Evolutionary conservation across 2,888 invertebrate species (phyloP).

Genomic region (Nipponacmea schrenckii): DNA sequence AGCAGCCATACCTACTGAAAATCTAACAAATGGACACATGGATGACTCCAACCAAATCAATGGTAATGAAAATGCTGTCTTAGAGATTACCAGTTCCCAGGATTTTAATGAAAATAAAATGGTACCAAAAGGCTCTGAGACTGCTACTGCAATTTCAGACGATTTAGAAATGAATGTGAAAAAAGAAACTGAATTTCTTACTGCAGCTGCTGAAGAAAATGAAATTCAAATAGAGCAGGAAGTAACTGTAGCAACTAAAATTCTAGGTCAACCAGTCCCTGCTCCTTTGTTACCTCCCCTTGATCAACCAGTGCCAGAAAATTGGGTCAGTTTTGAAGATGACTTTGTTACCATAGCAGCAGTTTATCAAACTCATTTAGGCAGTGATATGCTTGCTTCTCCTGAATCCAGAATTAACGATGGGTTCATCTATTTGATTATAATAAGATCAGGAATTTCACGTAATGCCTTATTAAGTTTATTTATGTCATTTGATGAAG

Average conservation of each 20-base stretch:
- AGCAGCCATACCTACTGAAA: neutral
- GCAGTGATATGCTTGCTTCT: constrained; percentile 85
- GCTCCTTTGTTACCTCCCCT: constrained; percentile 77
- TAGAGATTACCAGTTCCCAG: neutral
- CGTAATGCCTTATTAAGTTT: constrained; percentile 82
- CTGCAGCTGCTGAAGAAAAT: constrained; percentile 30
- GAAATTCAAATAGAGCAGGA: constrained; percentile 35
- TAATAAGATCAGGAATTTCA: constrained; percentile 81
- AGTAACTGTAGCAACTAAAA: constrained; percentile 28
- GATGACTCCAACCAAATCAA: neutral
- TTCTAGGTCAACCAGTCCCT: constrained; percentile 36
- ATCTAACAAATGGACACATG: neutral
- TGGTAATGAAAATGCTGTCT: neutral
- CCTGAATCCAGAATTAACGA: constrained; percentile 89
- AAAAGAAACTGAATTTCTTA: constrained; percentile 16
- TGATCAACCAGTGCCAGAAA: constrained; percentile 78
- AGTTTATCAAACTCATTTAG: constrained; percentile 87
- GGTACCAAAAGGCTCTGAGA: neutral
- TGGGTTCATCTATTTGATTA: constrained; percentile 89
- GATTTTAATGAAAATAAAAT: neutral
- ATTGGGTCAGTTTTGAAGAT: constrained; percentile 68
- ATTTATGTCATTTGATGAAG: constrained; percentile 83
- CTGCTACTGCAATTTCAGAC: neutral
- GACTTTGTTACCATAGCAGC: constrained; percentile 83
- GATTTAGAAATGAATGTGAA: neutral